Evolutionary conservation across 2,113 vertebrate genomes (phyloP).

Genomic region (Rhabdornis inornatus): DNA sequence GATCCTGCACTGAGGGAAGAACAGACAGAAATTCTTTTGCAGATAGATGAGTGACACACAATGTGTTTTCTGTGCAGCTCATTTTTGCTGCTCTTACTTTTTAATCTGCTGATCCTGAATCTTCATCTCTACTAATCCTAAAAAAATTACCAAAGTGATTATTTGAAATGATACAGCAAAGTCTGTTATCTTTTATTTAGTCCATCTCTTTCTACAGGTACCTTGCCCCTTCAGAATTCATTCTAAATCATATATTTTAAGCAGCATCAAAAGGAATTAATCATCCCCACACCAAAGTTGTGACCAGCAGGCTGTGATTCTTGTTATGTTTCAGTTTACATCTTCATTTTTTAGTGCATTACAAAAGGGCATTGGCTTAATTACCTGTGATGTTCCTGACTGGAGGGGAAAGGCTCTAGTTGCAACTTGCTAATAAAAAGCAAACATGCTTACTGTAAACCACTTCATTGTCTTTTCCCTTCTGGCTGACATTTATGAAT

Average conservation of each 20-base stretch:
- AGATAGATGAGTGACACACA: neutral
- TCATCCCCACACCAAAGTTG: neutral
- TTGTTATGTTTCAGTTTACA: neutral
- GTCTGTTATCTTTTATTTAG: constrained; percentile 4
- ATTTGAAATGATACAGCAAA: constrained; percentile 14
- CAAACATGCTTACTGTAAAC: neutral
- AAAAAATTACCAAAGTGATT: neutral
- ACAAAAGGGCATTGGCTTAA: neutral
- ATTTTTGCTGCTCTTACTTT: neutral
- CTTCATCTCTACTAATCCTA: constrained; percentile 19
- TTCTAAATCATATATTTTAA: constrained; percentile 45
- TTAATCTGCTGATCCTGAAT: neutral
- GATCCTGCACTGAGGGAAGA: neutral
- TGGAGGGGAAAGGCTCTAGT: neutral
- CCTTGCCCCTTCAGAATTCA: constrained; percentile 44
- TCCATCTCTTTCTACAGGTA: neutral
- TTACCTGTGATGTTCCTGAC: neutral
- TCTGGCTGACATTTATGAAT: constrained; percentile 5
- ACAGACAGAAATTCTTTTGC: neutral
- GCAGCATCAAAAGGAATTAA: constrained; percentile 37
- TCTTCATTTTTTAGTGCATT: neutral
- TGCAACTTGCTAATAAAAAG: neutral
- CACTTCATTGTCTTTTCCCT: neutral
- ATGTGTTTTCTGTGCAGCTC: neutral
- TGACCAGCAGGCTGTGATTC: neutral